Base-by-base conservation (phyloP, 1,140 invertebrate species). In the Tetragonula clypearis region DNA sequence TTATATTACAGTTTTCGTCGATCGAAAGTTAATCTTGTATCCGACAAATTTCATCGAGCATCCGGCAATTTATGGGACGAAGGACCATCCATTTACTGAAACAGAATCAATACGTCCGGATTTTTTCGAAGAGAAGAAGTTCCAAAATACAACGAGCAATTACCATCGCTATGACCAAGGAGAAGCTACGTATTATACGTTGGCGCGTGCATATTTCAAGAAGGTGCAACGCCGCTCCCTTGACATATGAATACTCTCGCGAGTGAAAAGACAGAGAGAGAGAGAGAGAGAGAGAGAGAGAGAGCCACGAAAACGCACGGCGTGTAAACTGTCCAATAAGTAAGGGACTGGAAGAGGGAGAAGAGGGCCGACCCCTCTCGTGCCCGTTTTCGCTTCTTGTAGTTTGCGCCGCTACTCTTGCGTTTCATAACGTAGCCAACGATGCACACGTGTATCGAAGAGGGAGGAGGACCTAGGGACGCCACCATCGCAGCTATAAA, bases 261-360 rank as follows among this genome's bases (percentile, higher is more conserved):
- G 23, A n/a, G 11, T 11, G 12, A 62, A n/a, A 49, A 49, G 30
- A 35, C 30, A 35, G 8, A 0, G 66, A 68, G 5, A 17, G 15
- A 30, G 1, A 0, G 17, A 56, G 17, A 58, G 17, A 26, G 35
- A 41, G 21, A 41, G 35, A 49, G 21, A 21, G 21, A 53, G 26
- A 58, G 84, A n/a, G 82, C 82, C 82, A 92, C 88, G 86, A 86
- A 90, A 93, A 90, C 86, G 87, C 88, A 79, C 87, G 71, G 89
- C 91, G 93, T 94, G 93, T 94, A 94, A 94, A 93, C 92, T 93
- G 92, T 94, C 94, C 92, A 94, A 94, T 94, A 94, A 94, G 93
- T 94, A 94, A 94, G 88, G 88, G 60, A 88, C 86, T 72, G 91
- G 92, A 91, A 92, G 80, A 90, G 79, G 78, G 84, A 92, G 80